Percentiles rank a stretch among this genome's conserved stretches.
phyloP scores from a whole-genome alignment of 2,113 vertebrate genomes.

The Lonchura striata region DNA sequence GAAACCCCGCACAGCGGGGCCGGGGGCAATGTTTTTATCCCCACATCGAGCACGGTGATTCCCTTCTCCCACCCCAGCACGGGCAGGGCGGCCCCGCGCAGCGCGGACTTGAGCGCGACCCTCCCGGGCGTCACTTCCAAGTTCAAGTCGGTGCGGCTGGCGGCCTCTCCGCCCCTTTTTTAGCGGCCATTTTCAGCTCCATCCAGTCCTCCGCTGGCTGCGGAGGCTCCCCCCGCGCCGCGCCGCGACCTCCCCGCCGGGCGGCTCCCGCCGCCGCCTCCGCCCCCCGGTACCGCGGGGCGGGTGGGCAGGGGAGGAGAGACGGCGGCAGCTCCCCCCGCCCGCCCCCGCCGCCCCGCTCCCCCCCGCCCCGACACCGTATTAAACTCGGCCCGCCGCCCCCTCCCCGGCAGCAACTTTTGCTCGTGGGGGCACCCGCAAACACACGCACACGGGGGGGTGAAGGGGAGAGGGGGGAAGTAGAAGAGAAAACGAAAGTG shows the following conservation, averaged over 20 bases:
- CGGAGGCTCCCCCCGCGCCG: neutral
- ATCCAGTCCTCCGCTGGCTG: conserved; percentile 25
- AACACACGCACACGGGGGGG: no score
- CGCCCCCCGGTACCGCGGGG: neutral
- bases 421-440: no score
- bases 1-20: neutral
- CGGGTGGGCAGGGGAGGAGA: no score
- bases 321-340: no score
- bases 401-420: no score
- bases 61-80: neutral
- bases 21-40: neutral
- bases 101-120: conserved; percentile 72
- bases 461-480: no score
- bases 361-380: no score
- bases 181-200: conserved; percentile 93
- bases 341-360: no score
- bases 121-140: conserved; percentile 73
- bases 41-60: neutral
- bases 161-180: conserved; percentile 84
- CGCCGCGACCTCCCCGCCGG: neutral
- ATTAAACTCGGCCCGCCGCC: no score
- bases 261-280: neutral
- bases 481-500: no score
- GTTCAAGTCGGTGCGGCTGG: conserved; percentile 76
- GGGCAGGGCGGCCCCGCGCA: neutral